These are phyloP conservation scores for Camponotus fellah DNA, from an alignment of 2,888 invertebrate species.

Conservation along the genomic window DNA sequence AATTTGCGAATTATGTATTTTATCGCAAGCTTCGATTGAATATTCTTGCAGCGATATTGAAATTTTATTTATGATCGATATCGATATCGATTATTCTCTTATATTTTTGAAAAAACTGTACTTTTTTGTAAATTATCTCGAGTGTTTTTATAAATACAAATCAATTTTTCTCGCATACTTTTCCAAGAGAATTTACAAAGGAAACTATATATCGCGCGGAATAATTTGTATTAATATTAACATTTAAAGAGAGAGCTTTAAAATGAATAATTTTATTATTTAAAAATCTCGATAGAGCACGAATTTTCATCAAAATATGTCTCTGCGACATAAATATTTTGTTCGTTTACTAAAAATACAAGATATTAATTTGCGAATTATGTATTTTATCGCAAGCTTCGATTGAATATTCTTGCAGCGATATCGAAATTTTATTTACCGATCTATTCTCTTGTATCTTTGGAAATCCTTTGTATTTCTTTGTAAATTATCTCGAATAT, in stretches of 20 bases:
- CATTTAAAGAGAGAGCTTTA: background rate
- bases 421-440: background rate
- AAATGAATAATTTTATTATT: background rate
- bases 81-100: background rate
- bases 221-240: background rate
- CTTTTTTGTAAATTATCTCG: background rate
- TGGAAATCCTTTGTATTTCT: background rate
- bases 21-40: background rate
- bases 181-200: too few species aligned
- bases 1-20: background rate
- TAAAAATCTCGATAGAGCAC: too few species aligned
- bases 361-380: background rate
- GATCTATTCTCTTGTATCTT: background rate
- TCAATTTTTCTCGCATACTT: background rate
- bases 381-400: background rate
- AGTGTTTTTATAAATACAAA: background rate
- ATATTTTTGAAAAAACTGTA: background rate
- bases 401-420: background rate
- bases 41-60: background rate
- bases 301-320: too few species aligned
- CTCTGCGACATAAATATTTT: background rate
- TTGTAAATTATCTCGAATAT: background rate
- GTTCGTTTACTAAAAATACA: background rate
- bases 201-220: background rate
- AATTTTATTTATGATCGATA: slow-evolving; percentile 3